Evolutionary conservation across 2,113 vertebrate genomes (phyloP).

Genomic region (Rhinoptilus africanus): DNA sequence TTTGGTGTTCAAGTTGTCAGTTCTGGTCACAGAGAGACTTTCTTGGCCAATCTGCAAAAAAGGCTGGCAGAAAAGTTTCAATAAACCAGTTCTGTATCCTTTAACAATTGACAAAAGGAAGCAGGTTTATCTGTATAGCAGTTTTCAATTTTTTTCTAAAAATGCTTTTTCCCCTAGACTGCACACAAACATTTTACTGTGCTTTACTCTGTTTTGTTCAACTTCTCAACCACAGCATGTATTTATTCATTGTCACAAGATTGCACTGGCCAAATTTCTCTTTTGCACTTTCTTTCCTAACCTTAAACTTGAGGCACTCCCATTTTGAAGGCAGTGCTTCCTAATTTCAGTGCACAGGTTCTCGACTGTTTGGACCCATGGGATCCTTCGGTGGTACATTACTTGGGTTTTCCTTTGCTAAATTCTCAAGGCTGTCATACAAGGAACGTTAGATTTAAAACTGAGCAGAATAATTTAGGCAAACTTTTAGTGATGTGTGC

Average conservation of each 20-base stretch:
- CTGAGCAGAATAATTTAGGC: rapidly evolving
- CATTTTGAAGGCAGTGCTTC: background rate
- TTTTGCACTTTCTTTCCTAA: background rate
- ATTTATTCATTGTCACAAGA: background rate
- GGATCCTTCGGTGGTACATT: background rate
- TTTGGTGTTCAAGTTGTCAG: background rate
- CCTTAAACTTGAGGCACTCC: background rate
- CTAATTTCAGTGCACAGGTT: background rate
- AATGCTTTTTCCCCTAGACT: background rate
- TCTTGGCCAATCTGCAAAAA: background rate
- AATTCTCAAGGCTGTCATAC: background rate
- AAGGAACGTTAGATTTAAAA: background rate
- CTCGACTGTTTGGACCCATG: background rate
- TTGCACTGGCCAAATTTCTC: background rate
- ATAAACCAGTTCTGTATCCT: background rate
- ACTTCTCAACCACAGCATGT: rapidly evolving
- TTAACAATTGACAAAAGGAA: background rate
- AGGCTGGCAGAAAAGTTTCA: background rate
- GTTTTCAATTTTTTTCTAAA: background rate
- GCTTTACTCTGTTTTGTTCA: background rate
- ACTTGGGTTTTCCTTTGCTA: background rate
- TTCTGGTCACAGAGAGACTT: background rate
- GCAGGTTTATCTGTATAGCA: background rate
- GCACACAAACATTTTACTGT: background rate
- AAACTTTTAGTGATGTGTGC: background rate